These are phyloP conservation scores for Cervus canadensis DNA, from an alignment of 2,113 vertebrate species.

Conservation along the genomic window DNA sequence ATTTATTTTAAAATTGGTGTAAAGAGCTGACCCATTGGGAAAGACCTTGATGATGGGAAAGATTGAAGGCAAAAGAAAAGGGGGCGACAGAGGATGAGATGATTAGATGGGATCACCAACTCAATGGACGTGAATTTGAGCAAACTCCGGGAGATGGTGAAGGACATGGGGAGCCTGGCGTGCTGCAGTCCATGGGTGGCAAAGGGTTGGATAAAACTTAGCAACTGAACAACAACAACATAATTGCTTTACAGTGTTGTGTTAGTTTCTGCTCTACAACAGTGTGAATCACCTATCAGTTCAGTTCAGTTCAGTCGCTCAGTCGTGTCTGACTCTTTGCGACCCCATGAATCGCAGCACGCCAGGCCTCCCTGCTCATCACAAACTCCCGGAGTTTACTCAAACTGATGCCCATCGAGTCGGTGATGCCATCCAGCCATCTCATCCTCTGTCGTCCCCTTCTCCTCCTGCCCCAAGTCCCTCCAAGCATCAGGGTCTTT, in stretches of 20 bases:
- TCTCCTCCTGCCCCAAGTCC: too few species aligned
- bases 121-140: rapidly evolving
- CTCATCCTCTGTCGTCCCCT: too few species aligned
- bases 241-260: neutral
- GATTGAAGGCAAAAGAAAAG: neutral
- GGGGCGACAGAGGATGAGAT: neutral
- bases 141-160: neutral
- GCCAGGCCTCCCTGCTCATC: too few species aligned
- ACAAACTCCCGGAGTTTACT: too few species aligned
- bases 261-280: neutral
- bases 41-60: neutral
- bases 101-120: neutral
- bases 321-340: too few species aligned
- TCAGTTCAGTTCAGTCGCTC: too few species aligned
- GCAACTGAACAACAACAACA: neutral
- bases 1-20: neutral
- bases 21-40: neutral
- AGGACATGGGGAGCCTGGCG: neutral
- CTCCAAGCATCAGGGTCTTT: too few species aligned
- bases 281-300: neutral
- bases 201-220: neutral
- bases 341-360: too few species aligned
- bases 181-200: neutral
- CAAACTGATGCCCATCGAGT: too few species aligned
- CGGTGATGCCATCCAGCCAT: too few species aligned